phyloP scores from a whole-genome alignment of 1,140 invertebrate genomes.

The Anastatus disparis region DNA sequence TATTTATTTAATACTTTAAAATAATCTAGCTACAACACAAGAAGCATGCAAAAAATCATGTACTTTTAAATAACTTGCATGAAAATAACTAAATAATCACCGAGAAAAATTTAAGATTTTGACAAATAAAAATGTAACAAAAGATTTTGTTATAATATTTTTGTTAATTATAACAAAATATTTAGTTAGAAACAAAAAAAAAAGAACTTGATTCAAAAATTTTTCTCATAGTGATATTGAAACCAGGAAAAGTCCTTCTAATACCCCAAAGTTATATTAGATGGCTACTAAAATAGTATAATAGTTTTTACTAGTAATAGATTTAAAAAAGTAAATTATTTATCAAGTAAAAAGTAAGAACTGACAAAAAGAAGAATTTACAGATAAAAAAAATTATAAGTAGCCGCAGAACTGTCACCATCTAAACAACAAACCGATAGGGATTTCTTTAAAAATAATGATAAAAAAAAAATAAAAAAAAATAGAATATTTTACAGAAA shows the following conservation, averaged over 20 bases:
- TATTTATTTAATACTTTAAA: conserved; percentile 32
- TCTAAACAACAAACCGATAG: conserved; percentile 51
- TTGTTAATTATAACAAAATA: neutral
- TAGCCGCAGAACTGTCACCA: conserved; percentile 54
- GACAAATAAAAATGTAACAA: neutral
- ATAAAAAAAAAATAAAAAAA: conserved; percentile 26
- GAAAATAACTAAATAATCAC: conserved; percentile 7
- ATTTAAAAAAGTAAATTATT: conserved; percentile 32
- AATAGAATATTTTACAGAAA: conserved; percentile 38
- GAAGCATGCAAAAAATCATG: conserved; percentile 38
- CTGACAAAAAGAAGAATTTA: conserved; percentile 41
- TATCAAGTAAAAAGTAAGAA: conserved; percentile 43
- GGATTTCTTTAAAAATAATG: conserved; percentile 42
- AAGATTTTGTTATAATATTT: neutral
- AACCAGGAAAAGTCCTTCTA: conserved; percentile 32
- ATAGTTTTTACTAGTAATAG: conserved; percentile 29
- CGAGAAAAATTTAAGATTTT: conserved; percentile 27
- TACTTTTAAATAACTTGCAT: conserved; percentile 27
- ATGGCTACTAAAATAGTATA: conserved; percentile 42
- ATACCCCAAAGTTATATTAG: conserved; percentile 35
- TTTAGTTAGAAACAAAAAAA: neutral
- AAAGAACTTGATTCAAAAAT: neutral
- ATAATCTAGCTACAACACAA: conserved; percentile 43
- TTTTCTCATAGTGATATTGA: conserved; percentile 27
- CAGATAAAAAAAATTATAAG: conserved; percentile 32